A percentile compares a stretch with the other conserved stretches of the same genome.
These are phyloP conservation scores for Callionymus lyra DNA, from an alignment of 2,113 vertebrate species.

Conservation along the genomic window DNA sequence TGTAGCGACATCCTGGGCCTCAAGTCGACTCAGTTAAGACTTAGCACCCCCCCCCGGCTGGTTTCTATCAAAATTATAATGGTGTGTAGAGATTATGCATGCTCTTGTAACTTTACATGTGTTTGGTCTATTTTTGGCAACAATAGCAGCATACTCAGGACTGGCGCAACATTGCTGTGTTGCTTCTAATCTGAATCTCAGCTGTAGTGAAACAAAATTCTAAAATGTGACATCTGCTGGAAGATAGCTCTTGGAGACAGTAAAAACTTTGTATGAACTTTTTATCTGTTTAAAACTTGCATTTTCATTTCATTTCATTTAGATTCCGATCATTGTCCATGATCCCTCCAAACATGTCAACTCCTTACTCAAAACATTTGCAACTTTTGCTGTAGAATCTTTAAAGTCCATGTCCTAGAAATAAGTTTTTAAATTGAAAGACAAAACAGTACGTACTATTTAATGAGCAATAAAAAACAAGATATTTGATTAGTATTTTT, in stretches of 20 bases:
- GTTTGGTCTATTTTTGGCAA: slow-evolving; percentile 9
- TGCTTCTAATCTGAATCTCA: neutral
- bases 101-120: slow-evolving; percentile 3
- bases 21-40: neutral
- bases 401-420: no score
- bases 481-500: no score
- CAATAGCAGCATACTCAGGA: slow-evolving; percentile 1
- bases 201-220: neutral
- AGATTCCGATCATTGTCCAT: no score
- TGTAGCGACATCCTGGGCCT: neutral
- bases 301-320: no score
- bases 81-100: neutral
- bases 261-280: no score
- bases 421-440: no score
- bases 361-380: no score
- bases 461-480: no score
- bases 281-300: no score
- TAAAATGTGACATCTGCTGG: neutral
- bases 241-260: neutral
- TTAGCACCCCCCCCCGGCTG: slow-evolving; percentile 3
- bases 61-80: neutral
- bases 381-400: no score
- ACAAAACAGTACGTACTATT: no score
- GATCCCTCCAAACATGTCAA: no score
- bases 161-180: neutral